These are phyloP conservation scores for Amblyornis subalaris DNA, from an alignment of 2,113 vertebrate genomes.

Conservation along the genomic window DNA sequence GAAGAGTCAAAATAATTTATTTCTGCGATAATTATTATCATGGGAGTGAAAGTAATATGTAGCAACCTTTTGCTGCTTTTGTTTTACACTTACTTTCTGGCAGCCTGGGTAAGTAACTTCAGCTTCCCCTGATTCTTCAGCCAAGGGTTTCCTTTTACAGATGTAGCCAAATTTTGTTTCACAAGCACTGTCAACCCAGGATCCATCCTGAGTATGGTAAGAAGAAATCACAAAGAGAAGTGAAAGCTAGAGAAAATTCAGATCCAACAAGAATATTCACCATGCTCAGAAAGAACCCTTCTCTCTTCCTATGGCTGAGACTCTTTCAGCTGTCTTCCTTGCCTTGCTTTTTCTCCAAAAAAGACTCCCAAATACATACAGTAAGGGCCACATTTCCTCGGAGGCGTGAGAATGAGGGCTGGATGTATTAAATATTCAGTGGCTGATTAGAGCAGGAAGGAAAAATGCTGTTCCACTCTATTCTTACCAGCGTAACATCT, in stretches of 20 bases:
- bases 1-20: not conserved
- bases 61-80: not conserved
- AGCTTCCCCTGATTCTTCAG: slow-evolving; percentile 41
- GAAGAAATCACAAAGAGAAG: not conserved
- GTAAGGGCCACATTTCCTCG: not conserved
- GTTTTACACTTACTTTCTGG: slow-evolving; percentile 73
- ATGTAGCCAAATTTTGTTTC: slow-evolving; percentile 81
- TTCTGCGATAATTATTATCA: not conserved
- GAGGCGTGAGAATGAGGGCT: not conserved
- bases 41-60: not conserved
- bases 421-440: not conserved
- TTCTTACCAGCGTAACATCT: not conserved
- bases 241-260: not conserved
- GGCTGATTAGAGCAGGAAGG: not conserved
- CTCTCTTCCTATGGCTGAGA: not conserved
- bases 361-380: not conserved
- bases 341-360: not conserved
- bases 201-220: slow-evolving; percentile 75
- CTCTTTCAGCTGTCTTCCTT: not conserved
- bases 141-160: slow-evolving; percentile 84
- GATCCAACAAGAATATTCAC: not conserved
- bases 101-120: slow-evolving; percentile 77
- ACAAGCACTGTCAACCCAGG: slow-evolving; percentile 86
- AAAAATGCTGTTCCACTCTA: not conserved
- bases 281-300: not conserved